These are phyloP conservation scores for Platyura marginata DNA, from an alignment of 1,140 invertebrate species.

Conservation along the genomic window DNA sequence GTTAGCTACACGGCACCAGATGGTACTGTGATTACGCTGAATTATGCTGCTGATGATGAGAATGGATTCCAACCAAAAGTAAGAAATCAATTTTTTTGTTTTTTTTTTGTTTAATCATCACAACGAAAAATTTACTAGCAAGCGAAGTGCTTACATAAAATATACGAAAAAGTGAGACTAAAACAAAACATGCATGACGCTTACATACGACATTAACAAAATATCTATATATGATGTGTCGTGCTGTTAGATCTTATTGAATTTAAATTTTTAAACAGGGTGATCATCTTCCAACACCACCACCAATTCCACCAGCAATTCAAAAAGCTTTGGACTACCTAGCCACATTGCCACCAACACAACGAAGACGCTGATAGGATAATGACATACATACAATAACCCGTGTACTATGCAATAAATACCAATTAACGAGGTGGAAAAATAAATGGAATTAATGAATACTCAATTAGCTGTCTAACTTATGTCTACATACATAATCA, in stretches of 20 bases:
- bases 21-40: conserved; percentile 52
- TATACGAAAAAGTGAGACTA: neutral
- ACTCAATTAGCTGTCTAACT: no score
- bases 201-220: neutral
- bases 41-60: conserved; percentile 62
- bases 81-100: no score
- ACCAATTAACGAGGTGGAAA: no score
- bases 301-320: conserved; percentile 58
- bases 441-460: no score
- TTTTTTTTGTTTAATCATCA: conserved; percentile 8
- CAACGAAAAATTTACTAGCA: neutral
- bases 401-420: no score
- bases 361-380: no score
- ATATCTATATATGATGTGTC: neutral
- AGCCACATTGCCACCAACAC: no score
- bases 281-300: conserved; percentile 50
- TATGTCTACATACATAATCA: no score
- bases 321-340: conserved; percentile 54
- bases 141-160: neutral
- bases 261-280: conserved; percentile 22
- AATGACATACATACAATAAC: no score
- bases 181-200: neutral
- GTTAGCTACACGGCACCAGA: conserved; percentile 67
- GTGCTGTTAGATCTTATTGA: neutral
- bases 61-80: conserved; percentile 50